These are phyloP conservation scores for Coptotermes formosanus DNA, from an alignment of 1,140 invertebrate species.

Conservation along the genomic window DNA sequence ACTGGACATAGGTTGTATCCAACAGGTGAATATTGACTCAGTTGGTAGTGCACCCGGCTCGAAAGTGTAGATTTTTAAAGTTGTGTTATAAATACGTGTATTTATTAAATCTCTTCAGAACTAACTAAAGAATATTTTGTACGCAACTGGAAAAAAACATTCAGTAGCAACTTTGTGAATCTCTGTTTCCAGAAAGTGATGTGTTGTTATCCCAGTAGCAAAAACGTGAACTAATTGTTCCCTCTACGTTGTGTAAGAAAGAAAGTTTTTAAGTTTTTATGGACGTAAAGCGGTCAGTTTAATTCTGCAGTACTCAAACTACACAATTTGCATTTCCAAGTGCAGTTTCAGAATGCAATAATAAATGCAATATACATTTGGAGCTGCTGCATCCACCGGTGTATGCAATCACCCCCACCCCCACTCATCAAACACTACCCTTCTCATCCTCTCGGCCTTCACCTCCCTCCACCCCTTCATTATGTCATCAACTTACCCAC, in stretches of 20 bases:
- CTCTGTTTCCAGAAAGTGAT: too few species aligned
- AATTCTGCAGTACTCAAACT: not conserved
- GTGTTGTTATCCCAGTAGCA: not conserved
- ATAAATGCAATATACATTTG: slow-evolving; percentile 16
- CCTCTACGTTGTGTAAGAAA: not conserved
- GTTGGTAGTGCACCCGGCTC: too few species aligned
- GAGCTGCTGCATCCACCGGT: slow-evolving; percentile 21
- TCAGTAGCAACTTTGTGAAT: too few species aligned
- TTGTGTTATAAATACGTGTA: too few species aligned
- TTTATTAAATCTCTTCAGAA: too few species aligned
- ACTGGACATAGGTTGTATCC: too few species aligned
- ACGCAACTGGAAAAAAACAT: too few species aligned
- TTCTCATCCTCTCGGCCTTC: not conserved
- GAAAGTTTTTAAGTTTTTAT: not conserved
- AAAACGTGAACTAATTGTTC: not conserved
- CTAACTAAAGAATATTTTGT: too few species aligned
- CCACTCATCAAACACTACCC: not conserved
- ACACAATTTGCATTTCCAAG: not conserved
- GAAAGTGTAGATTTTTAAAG: too few species aligned
- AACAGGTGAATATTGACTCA: too few species aligned
- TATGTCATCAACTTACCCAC: slow-evolving; percentile 23
- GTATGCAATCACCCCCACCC: slow-evolving; percentile 21
- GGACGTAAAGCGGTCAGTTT: not conserved
- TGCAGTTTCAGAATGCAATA: not conserved
- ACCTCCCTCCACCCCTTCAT: slow-evolving; percentile 14